Conservation (phyloP, 2,113 vertebrate genomes). For the Mastomys natalensis region DNA sequence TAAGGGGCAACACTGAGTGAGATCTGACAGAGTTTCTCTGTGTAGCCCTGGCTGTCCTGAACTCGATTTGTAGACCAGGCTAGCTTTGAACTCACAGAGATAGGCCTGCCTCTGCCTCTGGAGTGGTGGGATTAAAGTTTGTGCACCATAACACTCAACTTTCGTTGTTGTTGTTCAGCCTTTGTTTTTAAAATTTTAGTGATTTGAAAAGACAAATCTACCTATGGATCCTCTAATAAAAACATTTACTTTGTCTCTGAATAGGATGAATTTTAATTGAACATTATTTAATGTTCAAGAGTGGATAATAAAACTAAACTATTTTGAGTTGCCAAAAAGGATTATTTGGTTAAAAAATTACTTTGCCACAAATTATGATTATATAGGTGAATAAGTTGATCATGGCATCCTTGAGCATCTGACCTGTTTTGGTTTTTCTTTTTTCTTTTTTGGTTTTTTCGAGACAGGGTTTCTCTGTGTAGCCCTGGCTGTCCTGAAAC, state of each 20-base stretch:
- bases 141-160: no score
- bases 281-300: constrained; percentile 16
- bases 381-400: constrained; percentile 30
- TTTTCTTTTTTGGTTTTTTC: no score
- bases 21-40: no score
- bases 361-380: constrained; percentile 45
- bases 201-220: constrained; percentile 1
- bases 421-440: constrained; percentile 19
- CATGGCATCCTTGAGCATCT: not conserved
- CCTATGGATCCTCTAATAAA: constrained; percentile 3
- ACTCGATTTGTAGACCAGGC: no score
- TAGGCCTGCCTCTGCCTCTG: not conserved
- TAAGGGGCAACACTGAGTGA: no score
- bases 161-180: no score
- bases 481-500: no score
- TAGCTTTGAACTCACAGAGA: no score
- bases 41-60: no score
- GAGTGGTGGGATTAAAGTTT: not conserved
- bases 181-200: not conserved
- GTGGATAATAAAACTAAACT: constrained; percentile 12
- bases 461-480: no score
- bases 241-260: constrained; percentile 54
- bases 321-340: constrained; percentile 20
- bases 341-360: constrained; percentile 49
- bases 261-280: constrained; percentile 53